Evolutionary conservation across 1,140 invertebrate genomes (phyloP), one percentile per base, ranked within the genome.

Genomic region (Hestina assimilis): DNA sequence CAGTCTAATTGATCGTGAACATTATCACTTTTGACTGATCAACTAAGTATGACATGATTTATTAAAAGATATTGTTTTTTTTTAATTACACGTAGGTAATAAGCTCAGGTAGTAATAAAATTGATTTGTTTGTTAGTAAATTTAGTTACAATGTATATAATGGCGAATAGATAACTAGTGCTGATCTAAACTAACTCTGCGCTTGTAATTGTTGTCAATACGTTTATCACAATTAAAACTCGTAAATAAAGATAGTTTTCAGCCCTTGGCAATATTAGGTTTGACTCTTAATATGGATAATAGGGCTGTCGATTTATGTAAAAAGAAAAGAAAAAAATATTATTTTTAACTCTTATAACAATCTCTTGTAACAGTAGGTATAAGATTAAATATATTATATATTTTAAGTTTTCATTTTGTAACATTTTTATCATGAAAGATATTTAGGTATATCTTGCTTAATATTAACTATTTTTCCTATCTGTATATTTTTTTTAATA

Each of bases 161-260:
- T 15, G 11, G 31, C 8, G 21, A 23, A 40, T 21, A 9, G 23
- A 35, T 15, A 56, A 15, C 33, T 35, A 35, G 15, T 38, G 8
- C 33, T 38, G 33, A 38, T 38, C 19, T 38, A 38, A 38, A 38
- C 33, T 14, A 17, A 19, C 33, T 17, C 2, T 17, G 15, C 14
- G 33, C 33, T 31, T 47, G 58, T 68, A 63, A 60, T 61, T 64
- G 66, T 67, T 64, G 54, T 26, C 20, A 62, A 59, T 42, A 15
- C 55, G 59, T 71, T 66, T 65, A 66, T 71, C 61, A 75, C 53
- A 63, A 63, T 67, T 74, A 55, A 43, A 43, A 20, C 54, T 24
- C 59, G 69, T 72, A 75, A 72, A 75, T 75, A 67, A 62, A 72
- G 67, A 73, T 63, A 58, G 63, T 50, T 42, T 23, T 35, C 33